Percentiles rank a stretch among this genome's conserved stretches.
Conservation (phyloP, 2,113 vertebrate species). For the Strix uralensis region DNA sequence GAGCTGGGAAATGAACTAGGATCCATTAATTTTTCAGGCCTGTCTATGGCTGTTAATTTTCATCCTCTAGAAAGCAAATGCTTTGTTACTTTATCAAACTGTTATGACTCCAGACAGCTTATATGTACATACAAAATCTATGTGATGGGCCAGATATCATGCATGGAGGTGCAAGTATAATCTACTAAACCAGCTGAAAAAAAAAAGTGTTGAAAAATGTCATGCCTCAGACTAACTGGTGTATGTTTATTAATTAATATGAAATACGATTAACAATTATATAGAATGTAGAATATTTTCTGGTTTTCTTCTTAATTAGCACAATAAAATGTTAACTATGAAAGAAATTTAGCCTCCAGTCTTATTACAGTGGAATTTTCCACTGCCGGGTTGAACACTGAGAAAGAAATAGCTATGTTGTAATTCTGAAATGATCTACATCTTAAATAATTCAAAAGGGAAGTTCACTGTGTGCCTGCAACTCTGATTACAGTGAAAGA, state of each 20-base stretch:
- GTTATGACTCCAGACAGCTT: background rate
- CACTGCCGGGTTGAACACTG: background rate
- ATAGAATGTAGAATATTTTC: background rate
- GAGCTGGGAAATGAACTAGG: background rate
- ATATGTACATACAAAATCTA: background rate
- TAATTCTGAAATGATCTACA: constrained; percentile 20
- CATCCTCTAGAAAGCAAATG: background rate
- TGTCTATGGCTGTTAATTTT: background rate
- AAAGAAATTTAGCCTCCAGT: background rate
- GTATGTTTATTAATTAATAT: background rate
- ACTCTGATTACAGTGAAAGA: constrained; percentile 46
- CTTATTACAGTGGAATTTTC: constrained; percentile 46
- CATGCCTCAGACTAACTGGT: background rate
- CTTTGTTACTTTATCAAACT: background rate
- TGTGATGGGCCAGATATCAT: background rate
- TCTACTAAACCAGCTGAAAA: background rate
- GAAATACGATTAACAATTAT: background rate
- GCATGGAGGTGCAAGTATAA: background rate
- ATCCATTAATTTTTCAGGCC: background rate
- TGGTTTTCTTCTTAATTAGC: constrained; percentile 31
- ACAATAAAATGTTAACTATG: constrained; percentile 28
- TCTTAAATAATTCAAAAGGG: constrained; percentile 56
- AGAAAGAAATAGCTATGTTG: background rate
- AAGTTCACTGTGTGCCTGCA: constrained; percentile 25
- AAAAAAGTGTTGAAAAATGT: background rate